Percentiles rank a stretch among this genome's conserved stretches.
Conservation (phyloP, 2,797 vertebrate species). For the Catostomus latipinnis region DNA sequence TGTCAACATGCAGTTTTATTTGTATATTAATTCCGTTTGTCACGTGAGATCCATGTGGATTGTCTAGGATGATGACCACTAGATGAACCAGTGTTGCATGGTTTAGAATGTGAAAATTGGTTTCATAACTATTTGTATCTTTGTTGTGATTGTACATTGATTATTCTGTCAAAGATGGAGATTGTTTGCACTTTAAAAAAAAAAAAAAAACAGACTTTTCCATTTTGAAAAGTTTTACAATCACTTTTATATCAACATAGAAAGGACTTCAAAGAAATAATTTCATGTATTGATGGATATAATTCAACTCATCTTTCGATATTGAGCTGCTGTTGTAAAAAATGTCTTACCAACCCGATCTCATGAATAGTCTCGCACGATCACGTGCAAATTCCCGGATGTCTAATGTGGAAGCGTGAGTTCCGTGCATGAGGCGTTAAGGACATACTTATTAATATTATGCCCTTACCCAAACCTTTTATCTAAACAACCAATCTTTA, state of each 20-base stretch:
- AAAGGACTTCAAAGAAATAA: conserved; percentile 13
- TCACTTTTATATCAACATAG: conserved; percentile 32
- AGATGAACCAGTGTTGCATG: neutral
- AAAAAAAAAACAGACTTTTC: conserved; percentile 1
- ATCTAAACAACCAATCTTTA: too few relatives aligned
- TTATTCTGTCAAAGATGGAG: conserved; percentile 26
- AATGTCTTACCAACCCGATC: too few relatives aligned
- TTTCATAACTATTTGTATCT: conserved; percentile 22
- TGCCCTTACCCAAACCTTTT: too few relatives aligned
- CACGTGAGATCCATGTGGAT: neutral
- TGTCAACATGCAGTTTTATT: neutral
- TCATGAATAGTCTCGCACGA: too few relatives aligned
- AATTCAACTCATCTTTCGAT: too few relatives aligned
- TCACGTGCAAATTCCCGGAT: too few relatives aligned
- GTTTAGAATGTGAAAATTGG: neutral
- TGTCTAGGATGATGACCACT: too few relatives aligned
- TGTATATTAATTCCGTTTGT: neutral
- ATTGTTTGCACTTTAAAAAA: conserved; percentile 38
- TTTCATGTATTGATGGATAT: conserved; percentile 1
- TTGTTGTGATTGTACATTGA: conserved; percentile 33
- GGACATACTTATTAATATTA: too few relatives aligned
- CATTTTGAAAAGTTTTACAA: conserved; percentile 22
- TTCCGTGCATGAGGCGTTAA: too few relatives aligned
- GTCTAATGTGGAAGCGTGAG: too few relatives aligned
- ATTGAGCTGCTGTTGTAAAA: too few relatives aligned